Evolutionary conservation across 2,797 vertebrate genomes (phyloP).

Genomic region (Siniperca obscura): DNA sequence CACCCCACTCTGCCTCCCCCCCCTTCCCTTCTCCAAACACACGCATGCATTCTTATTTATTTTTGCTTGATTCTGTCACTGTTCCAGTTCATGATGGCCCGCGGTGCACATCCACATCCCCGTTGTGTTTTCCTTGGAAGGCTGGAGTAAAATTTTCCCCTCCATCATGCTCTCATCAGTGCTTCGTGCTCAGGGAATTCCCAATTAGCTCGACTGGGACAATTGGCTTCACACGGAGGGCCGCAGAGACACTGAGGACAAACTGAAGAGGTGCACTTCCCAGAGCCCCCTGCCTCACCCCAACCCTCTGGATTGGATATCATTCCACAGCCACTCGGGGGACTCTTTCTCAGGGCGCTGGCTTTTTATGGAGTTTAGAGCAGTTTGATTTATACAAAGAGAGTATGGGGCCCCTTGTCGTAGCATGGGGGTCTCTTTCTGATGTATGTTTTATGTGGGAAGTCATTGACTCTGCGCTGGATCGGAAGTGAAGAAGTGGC

Average conservation of each 20-base stretch:
- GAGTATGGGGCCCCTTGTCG: slow-evolving; percentile 63
- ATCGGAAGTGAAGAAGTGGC: slow-evolving; percentile 52
- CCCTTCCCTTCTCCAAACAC: slow-evolving; percentile 50
- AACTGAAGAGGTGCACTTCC: slow-evolving; percentile 67
- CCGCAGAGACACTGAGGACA: slow-evolving; percentile 58
- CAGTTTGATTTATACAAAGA: slow-evolving; percentile 83
- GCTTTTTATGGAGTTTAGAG: slow-evolving; percentile 73
- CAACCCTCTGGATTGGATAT: slow-evolving; percentile 76
- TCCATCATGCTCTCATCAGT: slow-evolving; percentile 76
- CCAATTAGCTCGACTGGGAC: slow-evolving; percentile 79
- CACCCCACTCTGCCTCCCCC: slow-evolving; percentile 42
- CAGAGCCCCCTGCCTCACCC: slow-evolving; percentile 71
- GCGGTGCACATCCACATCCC: slow-evolving; percentile 76
- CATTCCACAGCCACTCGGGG: slow-evolving; percentile 68
- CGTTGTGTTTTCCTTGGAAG: slow-evolving; percentile 81
- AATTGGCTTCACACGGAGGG: slow-evolving; percentile 70
- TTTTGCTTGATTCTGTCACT: slow-evolving; percentile 62
- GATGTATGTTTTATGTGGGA: slow-evolving; percentile 76
- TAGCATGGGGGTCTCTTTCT: slow-evolving; percentile 71
- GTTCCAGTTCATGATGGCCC: slow-evolving; percentile 71
- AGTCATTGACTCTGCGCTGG: slow-evolving; percentile 64
- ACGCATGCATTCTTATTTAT: slow-evolving; percentile 63
- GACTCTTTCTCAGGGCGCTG: slow-evolving; percentile 77
- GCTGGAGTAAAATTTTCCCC: slow-evolving; percentile 67
- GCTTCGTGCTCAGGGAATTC: slow-evolving; percentile 79